Evolutionary conservation across 2,797 vertebrate genomes (phyloP), one percentile per base, ranked within the genome.

Genomic region (Smutsia gigantea): DNA sequence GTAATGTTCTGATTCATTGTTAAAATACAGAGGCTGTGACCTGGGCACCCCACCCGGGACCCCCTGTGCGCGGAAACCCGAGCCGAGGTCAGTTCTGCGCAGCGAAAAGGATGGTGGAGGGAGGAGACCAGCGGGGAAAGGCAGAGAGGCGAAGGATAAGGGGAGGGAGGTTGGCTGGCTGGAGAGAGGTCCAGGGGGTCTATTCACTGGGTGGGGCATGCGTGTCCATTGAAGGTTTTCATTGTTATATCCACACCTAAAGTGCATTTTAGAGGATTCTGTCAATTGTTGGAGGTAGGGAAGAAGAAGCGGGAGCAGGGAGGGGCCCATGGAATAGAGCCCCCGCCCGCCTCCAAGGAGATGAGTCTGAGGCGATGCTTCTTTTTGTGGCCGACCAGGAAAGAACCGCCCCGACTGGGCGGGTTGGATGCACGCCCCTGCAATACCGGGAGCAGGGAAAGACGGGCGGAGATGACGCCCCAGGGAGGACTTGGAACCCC

Each of bases 1-100:
- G 93, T 89, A 53, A 83, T 71, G 88, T 96, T 97, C 96, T 96
- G 95, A 97, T 98, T 98, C 97, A 97, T 98, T 96, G 97, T 97
- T 97, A 96, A 96, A 97, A 98, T 95, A 86, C 53, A 86, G 61
- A 92, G 78, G 37, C 94, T 31, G 59, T 92, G 96, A 96, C 97
- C 95, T 95, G 51, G 37, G 87, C 84, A 12, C 81, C 51, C 31
- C n/a, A 34, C 55, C 4, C 8, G 0, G 12, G 77, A 4, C 27
- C 49, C 63, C 25, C 1, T 0, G 64, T 37, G 66, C 39, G 19
- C 93, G 94, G 95, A 97, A 97, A 94, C 75, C 89, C 0, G 95
- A 96, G 69, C 63, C 37, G 15, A 97, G 95, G 97, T 97, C 49
- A 69, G 95, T 75, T 15, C 57, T 5, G 14, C 19, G 13, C 14